Conservation (phyloP, 2,113 vertebrate genomes). For the Grus americana region DNA sequence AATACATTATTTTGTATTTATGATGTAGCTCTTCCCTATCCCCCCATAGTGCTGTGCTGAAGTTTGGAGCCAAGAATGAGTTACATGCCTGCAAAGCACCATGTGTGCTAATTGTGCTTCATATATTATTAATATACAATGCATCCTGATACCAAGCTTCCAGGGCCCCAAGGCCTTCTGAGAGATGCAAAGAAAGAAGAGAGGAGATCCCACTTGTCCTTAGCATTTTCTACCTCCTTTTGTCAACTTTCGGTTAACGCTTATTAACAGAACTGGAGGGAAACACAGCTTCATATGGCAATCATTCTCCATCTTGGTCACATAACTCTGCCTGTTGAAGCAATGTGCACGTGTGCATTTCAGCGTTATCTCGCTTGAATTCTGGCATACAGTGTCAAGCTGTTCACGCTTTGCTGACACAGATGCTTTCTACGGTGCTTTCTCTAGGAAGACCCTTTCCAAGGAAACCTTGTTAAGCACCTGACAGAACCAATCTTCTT, state of each 20-base stretch:
- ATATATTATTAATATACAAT: slow-evolving; percentile 24
- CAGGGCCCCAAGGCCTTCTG: background rate
- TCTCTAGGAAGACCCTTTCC: background rate
- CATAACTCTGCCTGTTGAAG: background rate
- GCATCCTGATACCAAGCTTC: background rate
- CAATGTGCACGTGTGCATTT: background rate
- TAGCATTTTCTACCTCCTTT: background rate
- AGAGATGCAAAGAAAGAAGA: background rate
- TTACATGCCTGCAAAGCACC: background rate
- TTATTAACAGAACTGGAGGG: background rate
- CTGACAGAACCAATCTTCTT: slow-evolving; percentile 29
- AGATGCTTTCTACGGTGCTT: background rate
- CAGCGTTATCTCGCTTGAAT: fast-evolving
- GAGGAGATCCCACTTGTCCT: background rate
- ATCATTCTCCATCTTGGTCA: background rate
- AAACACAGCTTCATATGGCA: background rate
- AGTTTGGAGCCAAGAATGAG: background rate
- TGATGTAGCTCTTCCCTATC: background rate
- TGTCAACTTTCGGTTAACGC: background rate
- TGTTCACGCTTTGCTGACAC: background rate
- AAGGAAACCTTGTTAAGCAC: slow-evolving; percentile 36
- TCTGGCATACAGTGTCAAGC: background rate
- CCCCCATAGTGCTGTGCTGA: background rate
- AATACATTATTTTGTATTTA: background rate
- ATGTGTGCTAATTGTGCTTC: slow-evolving; percentile 12